Percentiles rank a stretch among this genome's conserved stretches.
phyloP scores from a whole-genome alignment of 2,888 invertebrate species.

The Auanema freiburgensis region DNA sequence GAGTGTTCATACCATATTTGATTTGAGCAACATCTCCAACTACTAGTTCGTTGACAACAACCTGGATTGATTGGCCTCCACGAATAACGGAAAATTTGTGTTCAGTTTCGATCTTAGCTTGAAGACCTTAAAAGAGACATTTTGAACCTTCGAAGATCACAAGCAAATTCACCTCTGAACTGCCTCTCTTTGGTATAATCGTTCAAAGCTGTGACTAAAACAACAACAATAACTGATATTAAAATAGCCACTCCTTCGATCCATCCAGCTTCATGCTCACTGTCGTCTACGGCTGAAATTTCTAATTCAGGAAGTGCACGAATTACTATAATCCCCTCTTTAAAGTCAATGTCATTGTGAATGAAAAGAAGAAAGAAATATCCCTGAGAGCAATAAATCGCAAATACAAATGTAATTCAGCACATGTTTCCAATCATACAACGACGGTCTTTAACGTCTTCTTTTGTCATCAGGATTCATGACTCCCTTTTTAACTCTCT shows the following conservation, averaged over 20 bases:
- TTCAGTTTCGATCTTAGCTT: conserved; percentile 92
- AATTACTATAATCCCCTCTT: too few relatives aligned
- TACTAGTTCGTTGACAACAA: conserved; percentile 93
- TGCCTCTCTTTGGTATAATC: conserved; percentile 70
- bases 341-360: not conserved
- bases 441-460: too few relatives aligned
- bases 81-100: conserved; percentile 97
- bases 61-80: conserved; percentile 85
- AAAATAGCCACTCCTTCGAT: conserved; percentile 70
- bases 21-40: conserved; percentile 96
- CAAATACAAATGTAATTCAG: too few relatives aligned
- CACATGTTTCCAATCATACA: too few relatives aligned
- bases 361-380: not conserved
- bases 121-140: conserved; percentile 48
- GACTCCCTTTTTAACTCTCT: too few relatives aligned
- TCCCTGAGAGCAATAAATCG: not conserved
- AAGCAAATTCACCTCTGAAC: conserved; percentile 65
- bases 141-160: not conserved
- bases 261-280: conserved; percentile 68
- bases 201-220: conserved; percentile 70
- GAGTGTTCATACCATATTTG: conserved; percentile 69
- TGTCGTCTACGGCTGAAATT: conserved; percentile 49
- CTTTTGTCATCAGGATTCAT: too few relatives aligned
- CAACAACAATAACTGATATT: conserved; percentile 69
- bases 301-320: not conserved